Conservation (phyloP, 2,113 vertebrate species). For the Oncorhynchus keta region DNA sequence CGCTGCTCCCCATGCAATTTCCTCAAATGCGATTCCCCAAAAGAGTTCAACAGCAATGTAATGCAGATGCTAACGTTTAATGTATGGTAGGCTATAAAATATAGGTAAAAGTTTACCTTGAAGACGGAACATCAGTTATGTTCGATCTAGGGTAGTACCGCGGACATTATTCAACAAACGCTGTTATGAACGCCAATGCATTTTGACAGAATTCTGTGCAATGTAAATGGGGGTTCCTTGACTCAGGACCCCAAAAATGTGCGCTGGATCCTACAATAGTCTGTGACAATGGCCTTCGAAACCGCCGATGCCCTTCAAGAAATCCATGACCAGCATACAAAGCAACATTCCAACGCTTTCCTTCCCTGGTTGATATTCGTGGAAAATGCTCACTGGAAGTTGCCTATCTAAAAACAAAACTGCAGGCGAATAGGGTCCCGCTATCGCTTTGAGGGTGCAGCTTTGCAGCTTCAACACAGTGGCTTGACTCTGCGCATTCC, state of each 20-base stretch:
- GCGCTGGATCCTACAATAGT: constrained; percentile 47
- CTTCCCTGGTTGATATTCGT: background rate
- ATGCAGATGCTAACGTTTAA: background rate
- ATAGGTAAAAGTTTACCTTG: constrained; percentile 62
- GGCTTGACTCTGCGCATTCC: constrained; percentile 68
- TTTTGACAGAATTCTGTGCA: background rate
- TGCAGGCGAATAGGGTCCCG: constrained; percentile 48
- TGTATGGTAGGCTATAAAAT: constrained; percentile 20
- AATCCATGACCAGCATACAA: constrained; percentile 57
- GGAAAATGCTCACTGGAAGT: constrained; percentile 1
- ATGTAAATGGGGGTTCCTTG: background rate
- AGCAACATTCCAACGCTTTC: constrained; percentile 32
- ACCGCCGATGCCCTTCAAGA: constrained; percentile 67
- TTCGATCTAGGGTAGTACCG: constrained; percentile 35
- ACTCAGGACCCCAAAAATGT: constrained; percentile 57
- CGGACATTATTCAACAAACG: background rate
- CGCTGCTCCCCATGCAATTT: constrained; percentile 2
- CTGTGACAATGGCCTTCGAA: constrained; percentile 57
- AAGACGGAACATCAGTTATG: constrained; percentile 60
- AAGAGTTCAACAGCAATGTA: constrained; percentile 37
- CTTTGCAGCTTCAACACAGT: constrained; percentile 52
- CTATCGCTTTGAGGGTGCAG: constrained; percentile 54
- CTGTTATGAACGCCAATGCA: background rate
- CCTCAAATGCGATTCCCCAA: constrained; percentile 32
- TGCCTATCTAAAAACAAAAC: constrained; percentile 6